Base-by-base conservation (phyloP, 2,113 vertebrate species). In the Aegithalos caudatus region DNA sequence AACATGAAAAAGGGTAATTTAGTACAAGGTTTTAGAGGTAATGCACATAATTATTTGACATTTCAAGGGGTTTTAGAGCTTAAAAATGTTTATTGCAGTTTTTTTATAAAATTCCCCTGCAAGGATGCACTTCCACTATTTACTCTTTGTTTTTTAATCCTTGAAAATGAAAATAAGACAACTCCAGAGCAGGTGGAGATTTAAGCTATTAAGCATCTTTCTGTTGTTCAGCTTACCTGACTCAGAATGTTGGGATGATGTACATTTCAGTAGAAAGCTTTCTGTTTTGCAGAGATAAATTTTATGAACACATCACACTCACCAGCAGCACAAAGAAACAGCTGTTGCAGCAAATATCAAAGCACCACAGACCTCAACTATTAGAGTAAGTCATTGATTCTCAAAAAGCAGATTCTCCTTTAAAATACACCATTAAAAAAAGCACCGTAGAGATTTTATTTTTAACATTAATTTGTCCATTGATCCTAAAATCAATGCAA, bases 201-300 rank as follows among this genome's bases (percentile, higher is more conserved):
- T 95, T 89, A 92, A 95, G 81, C 35, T 85, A 51, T 54, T 93
- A 96, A 93, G 33, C 45, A 69, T 7, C 9, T 81, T 94, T 90
- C 87, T 92, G 76, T 83, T 86, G 86, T 84, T 67, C 67, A 62
- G 33, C 47, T 83, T 96, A 94, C 87, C 53, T 81, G 64, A 88
- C 69, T 97, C 66, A 87, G 58, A 67, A 56, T 78, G 95, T 82
- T 91, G n/a, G 89, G 85, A 84, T 86, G 76, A 90, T 22, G 12
- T 20, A 71, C 25, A 33, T 97, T 57, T 50, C n/a, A 86, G n/a
- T 25, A 51, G 11, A 90, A 93, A 97, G 78, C 65, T 83, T 61
- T 66, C 90, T 98, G 89, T 48, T 96, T 83, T 58, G 79, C 77
- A 92, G 93, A 97, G 94, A 95, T 97, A 98, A 95, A 74, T 95